Base-by-base conservation (phyloP, 2,797 vertebrate genomes). In the Molossus alvarezi region DNA sequence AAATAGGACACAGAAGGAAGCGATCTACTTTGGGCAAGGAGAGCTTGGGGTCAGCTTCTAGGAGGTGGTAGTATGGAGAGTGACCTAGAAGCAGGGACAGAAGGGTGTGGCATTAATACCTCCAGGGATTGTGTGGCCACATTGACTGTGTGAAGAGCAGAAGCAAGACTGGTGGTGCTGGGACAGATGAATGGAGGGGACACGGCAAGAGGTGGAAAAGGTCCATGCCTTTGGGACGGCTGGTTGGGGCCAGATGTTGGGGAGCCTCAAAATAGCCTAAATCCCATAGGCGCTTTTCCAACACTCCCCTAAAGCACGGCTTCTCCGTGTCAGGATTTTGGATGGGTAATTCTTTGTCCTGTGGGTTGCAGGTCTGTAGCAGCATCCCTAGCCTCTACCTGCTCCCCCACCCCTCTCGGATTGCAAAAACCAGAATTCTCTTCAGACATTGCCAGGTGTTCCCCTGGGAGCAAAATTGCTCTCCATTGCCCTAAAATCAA, bases 281-380 rank as follows among this genome's bases (percentile, higher is more conserved):
- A 15, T 58, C 13, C 48, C 51, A 6, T 3, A 57, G 48, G 55
- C 6, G 2, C 7, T 62, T 53, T 29, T 27, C 33, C 29, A 25
- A 67, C 14, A 7, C 4, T 37, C 20, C 23, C 77, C 21, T 33
- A 48, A 73, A 12, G 62, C 51, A 65, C 58, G 27, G 1, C 18
- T 69, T 86, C 65, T 87, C 55, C 5, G 14, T 10, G 7, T 60
- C 55, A n/a, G n/a, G 23, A 41, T 53, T n/a, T 23, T 0, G 5
- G 11, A 6, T 9, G 0, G 23, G 55, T 18, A 11, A 12, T 20
- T 33, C 51, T 67, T 41, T 62, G 33, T 21, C 23, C 37, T 71
- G 64, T 12, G 29, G 8, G 1, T 2, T 14, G 1, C 0, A 25
- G 1, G 7, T 18, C 1, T 53, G 29, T 2, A 41, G 37, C 15